Conservation (phyloP, 2,797 vertebrate genomes). For the Vespertilio murinus region DNA sequence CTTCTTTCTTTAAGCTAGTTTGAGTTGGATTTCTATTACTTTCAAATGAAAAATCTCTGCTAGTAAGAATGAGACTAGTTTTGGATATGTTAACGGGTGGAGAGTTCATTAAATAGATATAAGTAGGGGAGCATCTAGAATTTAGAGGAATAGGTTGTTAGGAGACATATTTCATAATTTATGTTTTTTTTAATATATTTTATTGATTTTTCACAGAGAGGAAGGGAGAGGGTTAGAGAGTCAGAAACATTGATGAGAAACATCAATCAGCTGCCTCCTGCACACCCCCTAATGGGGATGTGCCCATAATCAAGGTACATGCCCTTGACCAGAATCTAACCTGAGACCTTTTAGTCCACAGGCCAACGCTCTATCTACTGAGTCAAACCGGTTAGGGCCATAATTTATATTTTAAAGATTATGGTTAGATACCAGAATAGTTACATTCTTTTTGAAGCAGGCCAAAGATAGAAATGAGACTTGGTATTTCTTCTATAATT, state of each 20-base stretch:
- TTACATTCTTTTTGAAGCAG: neutral
- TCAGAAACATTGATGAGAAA: too few species aligned
- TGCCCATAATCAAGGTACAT: too few species aligned
- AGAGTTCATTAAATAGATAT: neutral
- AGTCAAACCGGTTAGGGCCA: too few species aligned
- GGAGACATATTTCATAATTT: slow-evolving; percentile 2
- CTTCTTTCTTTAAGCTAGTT: neutral
- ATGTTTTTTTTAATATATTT: too few species aligned
- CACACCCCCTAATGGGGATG: too few species aligned
- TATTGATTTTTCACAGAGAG: too few species aligned
- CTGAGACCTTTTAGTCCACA: too few species aligned
- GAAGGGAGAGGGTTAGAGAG: too few species aligned
- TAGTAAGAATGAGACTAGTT: neutral
- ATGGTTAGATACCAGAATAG: neutral
- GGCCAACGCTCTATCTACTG: too few species aligned
- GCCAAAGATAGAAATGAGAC: neutral
- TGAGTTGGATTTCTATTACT: neutral
- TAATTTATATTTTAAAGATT: neutral
- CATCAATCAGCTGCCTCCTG: too few species aligned
- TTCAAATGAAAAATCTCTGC: neutral
- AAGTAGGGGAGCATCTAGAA: neutral
- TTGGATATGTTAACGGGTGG: neutral
- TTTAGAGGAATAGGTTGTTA: neutral
- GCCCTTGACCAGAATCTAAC: too few species aligned
- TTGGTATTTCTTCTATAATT: slow-evolving; percentile 6